Conservation (phyloP, 1,140 invertebrate species). For the Caenorhabditis inopinata region DNA sequence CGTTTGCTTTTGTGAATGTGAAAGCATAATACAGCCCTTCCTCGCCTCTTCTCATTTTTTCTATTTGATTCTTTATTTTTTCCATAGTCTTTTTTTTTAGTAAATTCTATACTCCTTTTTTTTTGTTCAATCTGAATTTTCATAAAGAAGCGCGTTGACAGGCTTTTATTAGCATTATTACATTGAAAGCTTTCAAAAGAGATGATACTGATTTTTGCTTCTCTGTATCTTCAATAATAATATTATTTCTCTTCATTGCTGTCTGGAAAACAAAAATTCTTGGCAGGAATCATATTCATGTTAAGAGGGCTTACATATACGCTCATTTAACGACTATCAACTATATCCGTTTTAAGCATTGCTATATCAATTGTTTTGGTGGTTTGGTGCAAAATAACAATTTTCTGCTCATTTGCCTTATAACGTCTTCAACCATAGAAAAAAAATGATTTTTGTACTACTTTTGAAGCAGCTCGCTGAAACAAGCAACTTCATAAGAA, state of each 20-base stretch:
- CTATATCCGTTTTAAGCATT: no score
- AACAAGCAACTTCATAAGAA: no score
- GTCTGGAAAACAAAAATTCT: background rate
- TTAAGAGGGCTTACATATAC: no score
- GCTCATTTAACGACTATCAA: no score
- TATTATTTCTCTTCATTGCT: background rate
- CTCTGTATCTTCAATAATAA: background rate
- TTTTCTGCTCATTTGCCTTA: no score
- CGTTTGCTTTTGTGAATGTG: conserved; percentile 3
- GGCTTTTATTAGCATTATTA: background rate
- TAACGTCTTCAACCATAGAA: no score
- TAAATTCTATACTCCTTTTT: background rate
- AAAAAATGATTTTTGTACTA: no score
- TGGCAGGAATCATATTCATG: background rate
- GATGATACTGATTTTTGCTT: conserved; percentile 8
- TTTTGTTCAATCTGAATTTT: background rate
- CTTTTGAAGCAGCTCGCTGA: no score
- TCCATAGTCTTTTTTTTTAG: no score
- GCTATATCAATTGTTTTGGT: no score
- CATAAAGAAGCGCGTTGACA: background rate
- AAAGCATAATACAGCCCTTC: conserved; percentile 23
- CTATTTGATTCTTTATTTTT: background rate
- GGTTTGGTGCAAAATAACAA: no score
- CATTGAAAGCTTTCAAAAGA: background rate
- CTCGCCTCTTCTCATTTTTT: background rate